A percentile compares a stretch with the other conserved stretches of the same genome.
These are phyloP conservation scores for Corythornis cristatus DNA, from an alignment of 2,113 vertebrate genomes.

Conservation along the genomic window DNA sequence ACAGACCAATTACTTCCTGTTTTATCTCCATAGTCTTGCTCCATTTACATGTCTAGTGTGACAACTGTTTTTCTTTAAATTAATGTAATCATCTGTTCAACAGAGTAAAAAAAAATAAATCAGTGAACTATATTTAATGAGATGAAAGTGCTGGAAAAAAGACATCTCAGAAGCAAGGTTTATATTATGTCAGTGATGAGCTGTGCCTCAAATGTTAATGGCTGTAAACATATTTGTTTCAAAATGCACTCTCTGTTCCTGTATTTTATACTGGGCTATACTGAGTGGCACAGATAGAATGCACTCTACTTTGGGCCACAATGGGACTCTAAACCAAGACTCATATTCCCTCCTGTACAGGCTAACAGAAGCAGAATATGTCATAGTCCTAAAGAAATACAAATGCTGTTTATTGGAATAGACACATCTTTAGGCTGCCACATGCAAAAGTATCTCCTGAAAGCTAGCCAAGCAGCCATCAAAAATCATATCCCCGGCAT, in stretches of 20 bases:
- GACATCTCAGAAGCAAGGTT: background rate
- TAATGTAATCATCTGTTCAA: background rate
- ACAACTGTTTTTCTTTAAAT: constrained; percentile 17
- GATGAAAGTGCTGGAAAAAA: constrained; percentile 20
- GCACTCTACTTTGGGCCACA: background rate
- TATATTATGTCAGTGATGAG: background rate
- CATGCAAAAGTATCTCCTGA: background rate
- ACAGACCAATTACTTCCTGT: background rate
- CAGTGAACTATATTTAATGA: background rate
- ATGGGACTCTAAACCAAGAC: background rate
- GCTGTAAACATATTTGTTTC: constrained; percentile 9
- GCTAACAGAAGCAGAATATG: background rate
- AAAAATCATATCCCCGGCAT: background rate
- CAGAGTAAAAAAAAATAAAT: background rate
- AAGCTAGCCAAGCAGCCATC: background rate
- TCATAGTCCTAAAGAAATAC: constrained; percentile 5
- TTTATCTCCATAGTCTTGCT: constrained; percentile 2
- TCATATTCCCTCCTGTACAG: background rate
- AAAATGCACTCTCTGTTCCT: background rate
- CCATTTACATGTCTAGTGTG: background rate
- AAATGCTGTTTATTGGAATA: background rate
- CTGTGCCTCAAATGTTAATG: background rate
- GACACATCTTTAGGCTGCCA: background rate
- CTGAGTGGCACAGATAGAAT: background rate
- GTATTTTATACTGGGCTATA: background rate